phyloP scores from a whole-genome alignment of 2,888 invertebrate species.

The Schrankia costaestrigalis region DNA sequence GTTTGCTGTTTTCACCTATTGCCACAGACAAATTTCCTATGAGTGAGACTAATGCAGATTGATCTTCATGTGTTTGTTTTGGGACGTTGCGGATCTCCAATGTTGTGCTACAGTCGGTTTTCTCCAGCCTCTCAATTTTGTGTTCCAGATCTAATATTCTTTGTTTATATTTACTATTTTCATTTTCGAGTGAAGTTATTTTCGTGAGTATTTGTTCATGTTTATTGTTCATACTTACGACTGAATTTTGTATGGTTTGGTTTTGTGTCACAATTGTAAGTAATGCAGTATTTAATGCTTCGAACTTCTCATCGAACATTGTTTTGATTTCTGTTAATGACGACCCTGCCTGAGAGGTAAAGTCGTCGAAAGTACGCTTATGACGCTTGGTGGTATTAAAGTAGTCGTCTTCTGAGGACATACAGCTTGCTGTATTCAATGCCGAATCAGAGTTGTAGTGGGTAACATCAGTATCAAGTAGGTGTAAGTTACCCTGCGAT shows the following conservation, averaged over 20 bases:
- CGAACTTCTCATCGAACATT: not conserved
- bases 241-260: not conserved
- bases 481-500: not conserved
- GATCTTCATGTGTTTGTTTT: not conserved
- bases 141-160: not conserved
- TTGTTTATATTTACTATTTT: not conserved
- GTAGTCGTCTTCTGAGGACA: not conserved
- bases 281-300: not conserved
- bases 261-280: not conserved
- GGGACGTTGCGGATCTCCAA: no score
- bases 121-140: not conserved
- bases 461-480: not conserved
- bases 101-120: not conserved
- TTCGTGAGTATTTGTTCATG: not conserved
- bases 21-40: not conserved
- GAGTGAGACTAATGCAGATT: not conserved
- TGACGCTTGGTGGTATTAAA: not conserved
- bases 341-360: not conserved
- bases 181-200: not conserved
- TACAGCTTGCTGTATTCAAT: not conserved
- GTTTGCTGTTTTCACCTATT: not conserved
- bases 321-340: not conserved
- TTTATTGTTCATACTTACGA: not conserved
- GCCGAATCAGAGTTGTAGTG: not conserved
- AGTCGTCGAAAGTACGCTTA: not conserved